Evolutionary conservation across 2,113 vertebrate species (phyloP).

Genomic region (Rallus limicola): DNA sequence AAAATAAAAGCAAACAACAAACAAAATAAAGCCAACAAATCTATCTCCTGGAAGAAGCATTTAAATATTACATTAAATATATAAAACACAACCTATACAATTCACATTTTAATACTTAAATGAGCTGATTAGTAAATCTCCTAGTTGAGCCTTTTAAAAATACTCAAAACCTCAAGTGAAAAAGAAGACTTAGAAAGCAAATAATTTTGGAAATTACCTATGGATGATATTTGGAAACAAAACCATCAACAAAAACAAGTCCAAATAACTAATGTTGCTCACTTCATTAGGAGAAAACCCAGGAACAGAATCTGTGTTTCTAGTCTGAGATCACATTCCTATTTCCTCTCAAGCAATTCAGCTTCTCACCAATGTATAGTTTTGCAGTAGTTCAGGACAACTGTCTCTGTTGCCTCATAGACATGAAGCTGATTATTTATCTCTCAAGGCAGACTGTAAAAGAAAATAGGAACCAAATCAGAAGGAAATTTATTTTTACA

Average conservation of each 20-base stretch:
- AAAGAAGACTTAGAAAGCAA: background rate
- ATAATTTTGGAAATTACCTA: background rate
- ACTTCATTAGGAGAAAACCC: background rate
- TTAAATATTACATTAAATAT: background rate
- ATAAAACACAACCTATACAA: background rate
- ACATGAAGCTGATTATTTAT: background rate
- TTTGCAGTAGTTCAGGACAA: background rate
- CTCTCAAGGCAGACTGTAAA: background rate
- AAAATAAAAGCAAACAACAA: no score
- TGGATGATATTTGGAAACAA: background rate
- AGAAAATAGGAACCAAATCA: background rate
- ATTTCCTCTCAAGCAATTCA: background rate
- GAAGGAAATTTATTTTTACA: background rate
- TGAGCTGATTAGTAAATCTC: background rate
- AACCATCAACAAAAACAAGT: background rate
- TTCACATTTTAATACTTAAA: background rate
- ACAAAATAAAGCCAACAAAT: fast-evolving
- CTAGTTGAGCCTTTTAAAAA: background rate
- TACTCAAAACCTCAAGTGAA: background rate
- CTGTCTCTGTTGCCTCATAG: background rate
- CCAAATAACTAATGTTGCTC: background rate
- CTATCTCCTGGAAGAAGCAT: background rate
- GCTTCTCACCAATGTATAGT: background rate
- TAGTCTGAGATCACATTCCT: background rate
- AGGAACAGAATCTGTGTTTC: background rate